These are phyloP conservation scores for Oscheius myriophilus DNA, from an alignment of 2,888 invertebrate species.

Conservation along the genomic window DNA sequence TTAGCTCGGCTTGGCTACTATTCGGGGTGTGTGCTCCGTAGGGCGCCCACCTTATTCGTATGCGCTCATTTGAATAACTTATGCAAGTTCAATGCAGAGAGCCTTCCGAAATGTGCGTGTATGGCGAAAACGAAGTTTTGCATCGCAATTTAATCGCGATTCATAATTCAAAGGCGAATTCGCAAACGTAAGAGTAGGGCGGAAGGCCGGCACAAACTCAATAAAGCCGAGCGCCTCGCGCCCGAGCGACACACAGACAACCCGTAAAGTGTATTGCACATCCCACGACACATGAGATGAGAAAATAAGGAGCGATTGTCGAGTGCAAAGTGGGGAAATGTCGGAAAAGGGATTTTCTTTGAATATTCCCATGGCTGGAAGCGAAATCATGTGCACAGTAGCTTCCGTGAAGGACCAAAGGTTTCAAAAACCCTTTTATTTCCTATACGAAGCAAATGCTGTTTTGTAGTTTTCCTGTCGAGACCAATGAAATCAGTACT, in stretches of 20 bases:
- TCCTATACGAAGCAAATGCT: no score
- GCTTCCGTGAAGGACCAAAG: no score
- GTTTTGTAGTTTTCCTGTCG: no score
- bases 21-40: background rate
- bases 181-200: slow-evolving; percentile 29
- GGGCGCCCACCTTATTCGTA: background rate
- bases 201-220: slow-evolving; percentile 32
- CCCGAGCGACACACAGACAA: slow-evolving; percentile 1
- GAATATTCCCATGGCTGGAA: no score
- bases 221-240: slow-evolving; percentile 20
- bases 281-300: no score
- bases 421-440: no score
- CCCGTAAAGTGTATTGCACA: no score
- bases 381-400: no score
- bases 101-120: background rate
- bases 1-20: background rate
- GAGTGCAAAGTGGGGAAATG: no score
- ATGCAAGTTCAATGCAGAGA: background rate
- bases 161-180: slow-evolving; percentile 35
- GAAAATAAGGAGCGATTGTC: no score
- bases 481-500: no score
- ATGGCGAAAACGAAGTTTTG: slow-evolving; percentile 32
- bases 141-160: slow-evolving; percentile 30
- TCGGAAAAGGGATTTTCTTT: no score
- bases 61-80: slow-evolving; percentile 17